Base-by-base conservation (phyloP, 2,797 vertebrate species). In the Amphiprion clarkii region DNA sequence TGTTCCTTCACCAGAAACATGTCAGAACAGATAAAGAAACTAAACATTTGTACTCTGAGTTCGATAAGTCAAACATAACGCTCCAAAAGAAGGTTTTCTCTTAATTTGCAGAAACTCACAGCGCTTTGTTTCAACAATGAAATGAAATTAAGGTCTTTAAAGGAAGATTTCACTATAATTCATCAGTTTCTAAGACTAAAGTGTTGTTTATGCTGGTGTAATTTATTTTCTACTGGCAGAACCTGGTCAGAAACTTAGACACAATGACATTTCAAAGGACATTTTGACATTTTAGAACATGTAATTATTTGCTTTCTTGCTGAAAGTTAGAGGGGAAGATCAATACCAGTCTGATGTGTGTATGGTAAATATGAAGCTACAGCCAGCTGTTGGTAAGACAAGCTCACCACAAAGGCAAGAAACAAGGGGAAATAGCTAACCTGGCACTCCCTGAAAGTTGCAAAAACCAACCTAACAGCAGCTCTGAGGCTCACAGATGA, bases 1-100 rank as follows among this genome's bases (percentile, higher is more conserved):
- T 29, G 36, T 6, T 55, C 23, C 23, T 71, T 60, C 54, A 40
- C 14, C 13, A n/a, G 59, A 72, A 44, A 49, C 63, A 55, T 4
- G 7, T 65, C 49, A 67, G 13, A 64, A 29, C 57, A 16, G 42
- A 51, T 29, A 19, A 46, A 40, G 0, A 54, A 65, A 33, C 25
- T 54, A 31, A 81, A 48, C 7, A 40, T 60, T 52, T 46, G 5
- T 55, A 42, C 14, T 56, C 36, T 19, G 40, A 59, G 33, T 6
- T 44, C n/a, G 13, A 10, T 33, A 33, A 55, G 33, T 40, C 13
- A n/a, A 42, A 49, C 3, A 29, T 21, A 52, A 36, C 0, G 13
- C 2, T 31, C 12, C 11, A 27, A 9, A 57, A 60, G 0, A 0
- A n/a, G 3, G 42, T 49, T 67, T 56, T 33, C 7, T 57, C 5